Base-by-base conservation (phyloP, 2,888 invertebrate species). In the Chymomyza caudatula region DNA sequence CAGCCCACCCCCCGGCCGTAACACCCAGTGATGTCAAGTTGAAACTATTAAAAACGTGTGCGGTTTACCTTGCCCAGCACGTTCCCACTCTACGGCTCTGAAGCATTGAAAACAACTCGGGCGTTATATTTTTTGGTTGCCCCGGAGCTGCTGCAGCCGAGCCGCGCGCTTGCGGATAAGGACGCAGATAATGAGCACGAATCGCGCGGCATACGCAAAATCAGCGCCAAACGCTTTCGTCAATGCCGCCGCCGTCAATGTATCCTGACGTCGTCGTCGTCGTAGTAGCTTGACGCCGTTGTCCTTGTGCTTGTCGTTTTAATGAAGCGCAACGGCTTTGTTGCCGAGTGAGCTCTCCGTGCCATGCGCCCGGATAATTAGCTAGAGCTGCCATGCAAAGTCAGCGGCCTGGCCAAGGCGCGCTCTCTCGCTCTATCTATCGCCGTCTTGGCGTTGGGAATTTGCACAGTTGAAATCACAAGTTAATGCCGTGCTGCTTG, bases 391-490 rank as follows among this genome's bases (percentile, higher is more conserved):
- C 70, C 76, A 85, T 88, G 87, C 87, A 87, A 86, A 88, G 87
- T 79, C 85, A 80, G 70, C 69, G 65, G 65, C 70, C 70, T 69
- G 77, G 69, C 68, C 63, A n/a, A n/a, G n/a, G n/a, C n/a, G n/a
- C n/a, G n/a, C n/a, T n/a, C n/a, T n/a, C n/a, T n/a, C 69, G 57
- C 53, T 42, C 54, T 47, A 68, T 70, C 63, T 63, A 54, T n/a
- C 58, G 20, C 57, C 29, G 11, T 37, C 29, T 65, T 58, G 65
- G 62, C 77, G 78, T 85, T 88, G 88, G 87, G 88, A 88, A 88
- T 76, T 85, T 69, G 74, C 88, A 78, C 88, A 88, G 88, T 88
- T 88, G 88, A 88, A 88, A 88, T 87, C 89, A 88, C 88, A 88
- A 88, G 88, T 85, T 89, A 89, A 88, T 87, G 78, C 85, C 66